phyloP scores from a whole-genome alignment of 2,888 invertebrate species.

The Andricus quercusramuli region DNA sequence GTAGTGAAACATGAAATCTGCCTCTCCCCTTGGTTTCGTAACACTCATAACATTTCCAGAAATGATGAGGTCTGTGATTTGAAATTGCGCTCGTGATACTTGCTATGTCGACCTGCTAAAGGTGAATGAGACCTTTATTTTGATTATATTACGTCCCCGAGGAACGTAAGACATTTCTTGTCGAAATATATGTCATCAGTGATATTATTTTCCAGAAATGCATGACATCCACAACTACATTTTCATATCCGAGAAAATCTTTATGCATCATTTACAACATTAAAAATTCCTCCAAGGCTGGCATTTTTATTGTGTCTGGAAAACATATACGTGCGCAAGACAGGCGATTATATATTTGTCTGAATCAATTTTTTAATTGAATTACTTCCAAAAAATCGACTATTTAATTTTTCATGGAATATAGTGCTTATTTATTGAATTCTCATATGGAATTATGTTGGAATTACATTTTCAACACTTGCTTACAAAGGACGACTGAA shows the following conservation, averaged over 20 bases:
- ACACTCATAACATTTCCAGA: slow-evolving; percentile 9
- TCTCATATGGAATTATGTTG: no score
- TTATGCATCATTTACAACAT: not conserved
- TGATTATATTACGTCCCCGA: not conserved
- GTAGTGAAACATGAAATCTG: slow-evolving; percentile 4
- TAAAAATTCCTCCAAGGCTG: not conserved
- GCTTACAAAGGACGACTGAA: no score
- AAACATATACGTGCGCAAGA: no score
- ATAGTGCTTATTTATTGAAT: no score
- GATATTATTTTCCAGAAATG: not conserved
- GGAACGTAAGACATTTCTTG: slow-evolving; percentile 31
- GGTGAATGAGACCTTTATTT: slow-evolving; percentile 33
- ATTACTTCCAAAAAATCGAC: no score
- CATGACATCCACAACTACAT: not conserved
- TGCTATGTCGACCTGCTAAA: not conserved
- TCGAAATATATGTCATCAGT: not conserved
- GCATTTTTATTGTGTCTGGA: not conserved
- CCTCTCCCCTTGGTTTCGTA: not conserved
- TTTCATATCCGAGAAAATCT: not conserved
- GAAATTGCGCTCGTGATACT: slow-evolving; percentile 9
- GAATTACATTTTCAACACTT: no score
- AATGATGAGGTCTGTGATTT: slow-evolving; percentile 6
- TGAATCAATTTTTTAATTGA: no score
- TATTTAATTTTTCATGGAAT: no score
- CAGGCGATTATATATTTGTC: no score